Evolutionary conservation across 2,888 invertebrate genomes (phyloP).

Genomic region (Aproaerema taeniolella): DNA sequence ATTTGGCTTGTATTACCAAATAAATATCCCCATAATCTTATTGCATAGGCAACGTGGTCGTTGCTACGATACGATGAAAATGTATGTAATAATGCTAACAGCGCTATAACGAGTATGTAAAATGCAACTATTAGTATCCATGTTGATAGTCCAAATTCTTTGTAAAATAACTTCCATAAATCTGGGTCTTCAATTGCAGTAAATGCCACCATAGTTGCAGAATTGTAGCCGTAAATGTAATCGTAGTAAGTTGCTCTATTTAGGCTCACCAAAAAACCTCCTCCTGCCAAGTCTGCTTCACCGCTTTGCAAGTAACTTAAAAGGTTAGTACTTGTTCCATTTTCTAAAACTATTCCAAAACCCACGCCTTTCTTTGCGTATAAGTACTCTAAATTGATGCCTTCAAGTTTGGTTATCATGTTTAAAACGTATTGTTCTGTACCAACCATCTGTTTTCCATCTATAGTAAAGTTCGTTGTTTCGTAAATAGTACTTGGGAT

Average conservation of each 20-base stretch:
- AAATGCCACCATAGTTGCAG: not conserved
- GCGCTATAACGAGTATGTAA: no score
- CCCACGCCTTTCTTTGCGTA: not conserved
- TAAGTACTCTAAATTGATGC: constrained; percentile 4
- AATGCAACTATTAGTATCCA: constrained; percentile 9
- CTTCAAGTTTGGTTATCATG: not conserved
- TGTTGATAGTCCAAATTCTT: constrained; percentile 8
- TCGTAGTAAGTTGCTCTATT: constrained; percentile 15
- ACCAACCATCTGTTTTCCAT: constrained; percentile 1
- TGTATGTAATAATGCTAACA: not conserved
- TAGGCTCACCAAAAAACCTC: constrained; percentile 14
- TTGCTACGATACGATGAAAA: no score
- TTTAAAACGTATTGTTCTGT: constrained; percentile 12
- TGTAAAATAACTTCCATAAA: constrained; percentile 12
- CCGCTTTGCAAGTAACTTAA: constrained; percentile 7
- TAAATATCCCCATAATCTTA: constrained; percentile 18
- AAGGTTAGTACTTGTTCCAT: constrained; percentile 12
- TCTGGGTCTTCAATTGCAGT: constrained; percentile 1
- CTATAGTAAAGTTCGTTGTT: not conserved
- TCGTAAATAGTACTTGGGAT: constrained; percentile 12
- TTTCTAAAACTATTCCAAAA: constrained; percentile 4
- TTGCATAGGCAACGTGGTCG: no score
- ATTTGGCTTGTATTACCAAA: constrained; percentile 12
- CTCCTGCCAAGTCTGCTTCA: constrained; percentile 13
- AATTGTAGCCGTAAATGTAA: constrained; percentile 14